Percentiles rank a stretch among this genome's conserved stretches.
These are phyloP conservation scores for Choloepus didactylus DNA, from an alignment of 2,797 vertebrate genomes.

Conservation along the genomic window DNA sequence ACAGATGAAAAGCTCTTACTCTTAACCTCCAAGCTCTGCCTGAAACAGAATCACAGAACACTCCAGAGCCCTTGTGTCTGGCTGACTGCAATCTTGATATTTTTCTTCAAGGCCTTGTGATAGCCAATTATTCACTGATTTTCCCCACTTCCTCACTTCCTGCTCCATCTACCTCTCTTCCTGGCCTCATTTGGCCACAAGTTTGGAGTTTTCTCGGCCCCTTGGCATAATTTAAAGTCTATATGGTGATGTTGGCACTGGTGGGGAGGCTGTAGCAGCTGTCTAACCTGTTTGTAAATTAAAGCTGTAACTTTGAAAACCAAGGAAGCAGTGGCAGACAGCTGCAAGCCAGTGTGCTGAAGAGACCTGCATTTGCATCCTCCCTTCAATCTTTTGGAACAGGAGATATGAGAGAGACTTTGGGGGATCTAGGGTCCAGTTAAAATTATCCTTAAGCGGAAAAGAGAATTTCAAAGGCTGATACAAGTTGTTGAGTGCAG, in stretches of 20 bases:
- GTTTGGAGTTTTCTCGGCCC: background rate
- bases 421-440: background rate
- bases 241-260: background rate
- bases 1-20: background rate
- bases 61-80: too few relatives aligned
- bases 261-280: background rate
- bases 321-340: background rate
- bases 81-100: background rate
- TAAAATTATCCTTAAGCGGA: background rate
- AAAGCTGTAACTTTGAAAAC: background rate
- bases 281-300: background rate
- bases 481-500: background rate
- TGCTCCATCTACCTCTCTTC: background rate
- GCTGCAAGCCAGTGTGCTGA: background rate
- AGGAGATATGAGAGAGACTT: background rate
- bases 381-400: background rate
- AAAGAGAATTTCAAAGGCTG: slow-evolving; percentile 63
- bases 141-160: background rate
- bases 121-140: background rate
- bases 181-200: background rate
- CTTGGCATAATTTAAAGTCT: background rate
- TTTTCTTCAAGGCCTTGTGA: background rate
- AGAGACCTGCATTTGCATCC: background rate
- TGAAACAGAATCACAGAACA: background rate
- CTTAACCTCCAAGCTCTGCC: background rate